These are phyloP conservation scores for Zalophus californianus DNA, from an alignment of 2,797 vertebrate species.

Conservation along the genomic window DNA sequence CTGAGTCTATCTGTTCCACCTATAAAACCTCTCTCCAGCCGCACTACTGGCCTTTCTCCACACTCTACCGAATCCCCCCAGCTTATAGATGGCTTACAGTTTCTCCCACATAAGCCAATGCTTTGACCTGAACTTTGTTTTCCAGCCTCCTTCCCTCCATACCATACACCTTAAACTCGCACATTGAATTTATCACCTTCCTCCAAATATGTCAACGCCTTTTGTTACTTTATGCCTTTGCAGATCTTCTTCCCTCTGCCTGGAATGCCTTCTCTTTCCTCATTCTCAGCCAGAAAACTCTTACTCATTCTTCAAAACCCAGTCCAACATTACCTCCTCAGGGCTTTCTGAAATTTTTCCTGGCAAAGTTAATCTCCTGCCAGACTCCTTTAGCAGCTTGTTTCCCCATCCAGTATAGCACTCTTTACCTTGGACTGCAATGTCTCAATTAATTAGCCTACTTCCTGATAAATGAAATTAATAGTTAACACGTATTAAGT, in stretches of 20 bases:
- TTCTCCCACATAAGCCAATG: neutral
- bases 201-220: neutral
- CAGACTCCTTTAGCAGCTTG: neutral
- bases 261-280: neutral
- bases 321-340: neutral
- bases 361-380: neutral
- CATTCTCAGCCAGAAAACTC: neutral
- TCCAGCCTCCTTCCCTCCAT: neutral
- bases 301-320: conserved; percentile 1
- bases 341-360: conserved; percentile 22
- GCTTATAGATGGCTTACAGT: neutral
- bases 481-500: conserved; percentile 57
- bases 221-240: neutral
- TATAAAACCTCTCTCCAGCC: neutral
- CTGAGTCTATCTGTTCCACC: neutral
- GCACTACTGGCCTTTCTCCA: neutral
- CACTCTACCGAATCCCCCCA: neutral
- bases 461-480: conserved; percentile 47
- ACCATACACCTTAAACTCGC: neutral
- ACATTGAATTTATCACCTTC: neutral
- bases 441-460: neutral
- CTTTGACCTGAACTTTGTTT: neutral
- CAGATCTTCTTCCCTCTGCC: neutral
- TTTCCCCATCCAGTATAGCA: neutral
- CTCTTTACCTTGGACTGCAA: neutral